Evolutionary conservation across 53 echinoderm and acorn worm species (phyloP), one percentile per base, ranked within the genome.

Genomic region (Mesocentrotus franciscanus): DNA sequence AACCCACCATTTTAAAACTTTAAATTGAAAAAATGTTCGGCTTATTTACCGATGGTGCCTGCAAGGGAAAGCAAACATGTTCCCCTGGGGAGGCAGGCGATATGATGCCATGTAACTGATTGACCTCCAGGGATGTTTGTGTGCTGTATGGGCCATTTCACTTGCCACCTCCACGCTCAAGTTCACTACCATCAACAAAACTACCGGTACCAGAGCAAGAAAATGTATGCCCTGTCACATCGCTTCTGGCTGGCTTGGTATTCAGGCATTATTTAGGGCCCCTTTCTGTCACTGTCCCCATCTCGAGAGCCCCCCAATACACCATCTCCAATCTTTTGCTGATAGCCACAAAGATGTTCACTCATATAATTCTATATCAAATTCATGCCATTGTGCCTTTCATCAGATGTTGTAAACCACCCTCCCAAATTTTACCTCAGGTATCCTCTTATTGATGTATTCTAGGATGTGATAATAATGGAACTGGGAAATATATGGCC

Each of bases 161-260:
- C 94, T 84, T 94, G 83, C 94, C 94, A 94, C 94, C 94, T 94
- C 66, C 94, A 94, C 61, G 94, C 94, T 94, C 94, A 94, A 94
- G 84, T 94, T 94, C 94, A 94, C 94, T 83, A 94, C 32, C 84
- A 94, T 94, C 94, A 94, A 94, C 94, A 94, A 83, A 94, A 79
- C 32, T 11, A 30, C 26, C 32, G 29, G 34, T 1, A 1, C 64
- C 64, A 18, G 64, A 30, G 20, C 5, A 10, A 36, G 76, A 78
- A 59, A 75, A 75, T 55, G 60, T 49, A 56, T 49, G 56, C 85
- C 56, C 32, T 90, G 92, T 92, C 92, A 36, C 92, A 92, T 61
- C 71, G 20, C 30, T 60, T 59, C 90, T 90, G 42, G 18, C 20
- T 78, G 78, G 10, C 14, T 60, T 60, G 90, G 90, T 29, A 90